Percentiles rank a stretch among this genome's conserved stretches.
These are phyloP conservation scores for Pandion haliaetus DNA, from an alignment of 2,113 vertebrate genomes.

Conservation along the genomic window DNA sequence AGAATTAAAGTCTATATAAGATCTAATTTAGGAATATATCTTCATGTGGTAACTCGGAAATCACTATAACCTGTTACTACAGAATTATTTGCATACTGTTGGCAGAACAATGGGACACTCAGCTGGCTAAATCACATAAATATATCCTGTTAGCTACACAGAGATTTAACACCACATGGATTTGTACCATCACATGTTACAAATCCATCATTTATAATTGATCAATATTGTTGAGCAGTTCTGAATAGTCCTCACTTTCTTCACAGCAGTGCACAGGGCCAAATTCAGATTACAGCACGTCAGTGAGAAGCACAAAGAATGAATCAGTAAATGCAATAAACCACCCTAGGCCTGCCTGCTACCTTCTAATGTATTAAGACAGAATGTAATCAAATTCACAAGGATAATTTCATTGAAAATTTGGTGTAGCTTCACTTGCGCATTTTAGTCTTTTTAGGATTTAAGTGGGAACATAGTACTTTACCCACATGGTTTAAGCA, in stretches of 20 bases:
- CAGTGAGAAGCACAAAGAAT: accelerated
- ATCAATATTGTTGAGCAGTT: neutral
- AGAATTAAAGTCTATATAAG: neutral
- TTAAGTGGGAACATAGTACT: neutral
- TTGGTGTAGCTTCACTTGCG: neutral
- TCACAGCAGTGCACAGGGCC: neutral
- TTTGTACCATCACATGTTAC: neutral
- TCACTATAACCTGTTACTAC: neutral
- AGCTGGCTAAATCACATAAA: neutral
- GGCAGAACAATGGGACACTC: neutral
- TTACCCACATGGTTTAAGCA: neutral
- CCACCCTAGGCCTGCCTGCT: neutral
- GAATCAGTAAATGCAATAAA: neutral
- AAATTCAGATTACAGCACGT: neutral
- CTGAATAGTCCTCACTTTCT: neutral
- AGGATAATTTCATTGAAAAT: neutral
- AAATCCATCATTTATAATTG: neutral
- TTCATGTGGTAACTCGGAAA: neutral
- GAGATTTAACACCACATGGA: neutral
- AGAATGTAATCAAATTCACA: neutral
- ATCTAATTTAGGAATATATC: neutral
- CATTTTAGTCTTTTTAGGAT: neutral
- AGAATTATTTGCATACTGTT: neutral
- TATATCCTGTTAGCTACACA: neutral
- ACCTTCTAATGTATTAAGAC: neutral